Evolutionary conservation across 1,140 invertebrate genomes (phyloP), one percentile per base, ranked within the genome.

Genomic region (Cepaea nemoralis): DNA sequence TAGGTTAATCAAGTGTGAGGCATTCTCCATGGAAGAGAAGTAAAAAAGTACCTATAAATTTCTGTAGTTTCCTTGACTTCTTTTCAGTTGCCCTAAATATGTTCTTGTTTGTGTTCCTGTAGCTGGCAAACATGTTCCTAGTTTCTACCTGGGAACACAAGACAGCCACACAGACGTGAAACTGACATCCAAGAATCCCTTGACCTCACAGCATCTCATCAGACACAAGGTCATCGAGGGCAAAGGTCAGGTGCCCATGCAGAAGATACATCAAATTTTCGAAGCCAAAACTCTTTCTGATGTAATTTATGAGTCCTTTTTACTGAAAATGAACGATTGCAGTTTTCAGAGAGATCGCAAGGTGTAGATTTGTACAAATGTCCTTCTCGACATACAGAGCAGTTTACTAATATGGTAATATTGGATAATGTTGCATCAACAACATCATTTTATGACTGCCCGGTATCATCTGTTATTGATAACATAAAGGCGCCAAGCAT

Each of bases 371-470:
- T 39, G 31, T 77, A 77, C 75, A 59, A 39, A n/a, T 77, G 75
- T 24, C 75, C 75, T 1, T 77, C 75, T n/a, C 22, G 50, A 16
- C 50, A 33, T 2, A 33, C 33, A 5, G 55, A 39, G 31, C 31
- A 78, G 39, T 24, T 27, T 31, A 16, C n/a, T 37, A 39, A 79
- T 27, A 37, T 69, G 31, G 66, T 79, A 6, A 69, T 79, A 3
- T 39, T 69, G 22, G 66, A 79, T 24, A 69, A 39, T 16, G 63
- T 45, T 0, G 19, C 40, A 6, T 19, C 31, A 22, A 16, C 39
- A 35, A 66, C 35, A 10, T 6, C 50, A 19, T 74, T 31, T 48
- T 77, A 77, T 40, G 75, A 63, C 16, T 77, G 75, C 24, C 75
- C 75, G 24, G 59, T 63, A 24, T 55, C 55, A 3, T 5, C 12